phyloP scores from a whole-genome alignment of 1,140 invertebrate genomes.

The Periplaneta americana region DNA sequence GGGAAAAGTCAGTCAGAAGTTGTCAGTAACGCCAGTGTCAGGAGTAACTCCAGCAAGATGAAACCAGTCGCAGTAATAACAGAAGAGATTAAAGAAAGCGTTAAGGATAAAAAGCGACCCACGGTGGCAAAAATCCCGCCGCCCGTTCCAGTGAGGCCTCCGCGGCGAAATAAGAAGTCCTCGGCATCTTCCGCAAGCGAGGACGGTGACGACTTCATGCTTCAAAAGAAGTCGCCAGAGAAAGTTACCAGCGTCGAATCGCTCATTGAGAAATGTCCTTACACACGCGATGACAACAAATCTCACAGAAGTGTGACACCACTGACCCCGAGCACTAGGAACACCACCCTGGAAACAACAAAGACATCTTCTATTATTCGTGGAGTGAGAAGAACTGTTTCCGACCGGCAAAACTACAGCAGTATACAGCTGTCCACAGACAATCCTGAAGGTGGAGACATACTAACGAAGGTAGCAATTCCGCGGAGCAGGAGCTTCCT shows the following conservation, averaged over 20 bases:
- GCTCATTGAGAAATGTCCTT: neutral
- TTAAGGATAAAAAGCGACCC: neutral
- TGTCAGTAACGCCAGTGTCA: neutral
- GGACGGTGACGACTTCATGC: slow-evolving; percentile 17
- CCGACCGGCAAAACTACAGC: neutral
- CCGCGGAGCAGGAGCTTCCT: slow-evolving; percentile 76
- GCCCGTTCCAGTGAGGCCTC: slow-evolving; percentile 36
- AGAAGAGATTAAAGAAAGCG: neutral
- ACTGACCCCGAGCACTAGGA: neutral
- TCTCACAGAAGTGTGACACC: neutral
- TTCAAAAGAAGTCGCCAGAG: neutral
- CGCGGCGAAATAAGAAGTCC: slow-evolving; percentile 37
- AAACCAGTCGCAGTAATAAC: neutral
- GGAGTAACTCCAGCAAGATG: neutral
- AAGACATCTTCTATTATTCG: neutral
- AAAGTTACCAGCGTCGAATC: slow-evolving; percentile 12
- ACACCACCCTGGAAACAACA: neutral
- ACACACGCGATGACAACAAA: neutral
- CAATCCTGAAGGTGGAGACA: slow-evolving; percentile 49
- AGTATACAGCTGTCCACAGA: neutral
- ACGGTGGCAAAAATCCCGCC: slow-evolving; percentile 28
- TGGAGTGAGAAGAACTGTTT: neutral
- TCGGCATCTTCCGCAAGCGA: slow-evolving; percentile 30
- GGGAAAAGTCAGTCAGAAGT: neutral
- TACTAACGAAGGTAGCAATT: slow-evolving; percentile 76